phyloP scores from a whole-genome alignment of 2,113 vertebrate genomes.

The Silurus meridionalis region DNA sequence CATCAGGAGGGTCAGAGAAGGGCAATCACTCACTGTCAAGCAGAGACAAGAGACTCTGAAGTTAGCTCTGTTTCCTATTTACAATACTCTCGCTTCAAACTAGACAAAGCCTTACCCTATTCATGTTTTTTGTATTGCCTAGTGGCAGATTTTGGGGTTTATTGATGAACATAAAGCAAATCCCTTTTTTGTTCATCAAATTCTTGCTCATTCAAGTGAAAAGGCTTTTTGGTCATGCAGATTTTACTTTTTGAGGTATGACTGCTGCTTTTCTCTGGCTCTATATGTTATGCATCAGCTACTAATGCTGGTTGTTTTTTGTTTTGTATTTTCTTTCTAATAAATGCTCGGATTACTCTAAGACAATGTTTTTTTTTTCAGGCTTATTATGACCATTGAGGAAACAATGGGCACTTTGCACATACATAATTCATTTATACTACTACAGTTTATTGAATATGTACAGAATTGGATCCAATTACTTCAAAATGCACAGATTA shows the following conservation, averaged over 20 bases:
- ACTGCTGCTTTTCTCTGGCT: background rate
- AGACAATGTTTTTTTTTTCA: background rate
- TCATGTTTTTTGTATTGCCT: background rate
- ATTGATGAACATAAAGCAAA: background rate
- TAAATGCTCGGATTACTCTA: background rate
- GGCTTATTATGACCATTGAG: background rate
- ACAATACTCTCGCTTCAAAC: too few relatives aligned
- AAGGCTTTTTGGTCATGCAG: background rate
- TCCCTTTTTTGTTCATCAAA: background rate
- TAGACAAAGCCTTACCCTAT: too few relatives aligned
- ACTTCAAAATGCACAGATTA: background rate
- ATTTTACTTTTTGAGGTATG: background rate
- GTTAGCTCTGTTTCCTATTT: too few relatives aligned
- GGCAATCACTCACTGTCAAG: too few relatives aligned
- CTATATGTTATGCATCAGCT: background rate
- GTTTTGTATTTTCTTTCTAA: too few relatives aligned
- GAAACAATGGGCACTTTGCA: background rate
- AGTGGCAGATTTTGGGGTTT: background rate
- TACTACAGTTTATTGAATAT: background rate
- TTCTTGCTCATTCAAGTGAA: background rate
- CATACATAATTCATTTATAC: background rate
- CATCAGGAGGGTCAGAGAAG: too few relatives aligned
- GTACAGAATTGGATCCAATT: background rate
- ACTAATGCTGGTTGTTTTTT: background rate
- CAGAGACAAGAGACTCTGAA: too few relatives aligned